Conservation (phyloP, 2,113 vertebrate species). For the Elephas maximus region DNA sequence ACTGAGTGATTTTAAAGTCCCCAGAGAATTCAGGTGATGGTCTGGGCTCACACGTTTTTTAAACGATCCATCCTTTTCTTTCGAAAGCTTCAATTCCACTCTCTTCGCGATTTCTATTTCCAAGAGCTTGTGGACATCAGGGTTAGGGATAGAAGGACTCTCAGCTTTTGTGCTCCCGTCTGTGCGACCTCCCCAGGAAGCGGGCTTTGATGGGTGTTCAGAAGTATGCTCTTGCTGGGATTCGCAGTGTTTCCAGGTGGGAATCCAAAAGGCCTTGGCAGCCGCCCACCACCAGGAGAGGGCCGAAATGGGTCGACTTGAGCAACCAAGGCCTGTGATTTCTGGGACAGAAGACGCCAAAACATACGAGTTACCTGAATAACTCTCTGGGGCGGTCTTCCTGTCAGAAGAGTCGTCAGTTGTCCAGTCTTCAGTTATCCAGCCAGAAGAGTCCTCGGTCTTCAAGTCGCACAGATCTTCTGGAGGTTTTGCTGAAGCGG, state of each 20-base stretch:
- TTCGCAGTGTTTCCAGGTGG: rapidly evolving
- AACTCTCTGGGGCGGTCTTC: not conserved
- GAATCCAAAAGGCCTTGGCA: not conserved
- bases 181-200: not conserved
- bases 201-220: not conserved
- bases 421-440: too few species aligned
- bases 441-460: too few species aligned
- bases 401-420: too few species aligned
- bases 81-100: not conserved
- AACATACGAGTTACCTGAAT: not conserved
- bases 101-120: not conserved
- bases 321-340: not conserved
- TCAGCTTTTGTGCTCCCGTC: not conserved
- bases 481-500: not conserved
- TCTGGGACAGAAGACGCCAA: not conserved
- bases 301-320: not conserved
- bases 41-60: not conserved
- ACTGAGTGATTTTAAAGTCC: not conserved
- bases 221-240: not conserved
- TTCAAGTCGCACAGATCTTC: not conserved
- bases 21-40: not conserved
- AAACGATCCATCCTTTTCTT: not conserved
- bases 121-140: not conserved
- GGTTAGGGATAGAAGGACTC: not conserved
- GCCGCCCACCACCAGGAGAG: not conserved